Conservation (phyloP, 2,113 vertebrate genomes). For the Nesospiza acunhae region DNA sequence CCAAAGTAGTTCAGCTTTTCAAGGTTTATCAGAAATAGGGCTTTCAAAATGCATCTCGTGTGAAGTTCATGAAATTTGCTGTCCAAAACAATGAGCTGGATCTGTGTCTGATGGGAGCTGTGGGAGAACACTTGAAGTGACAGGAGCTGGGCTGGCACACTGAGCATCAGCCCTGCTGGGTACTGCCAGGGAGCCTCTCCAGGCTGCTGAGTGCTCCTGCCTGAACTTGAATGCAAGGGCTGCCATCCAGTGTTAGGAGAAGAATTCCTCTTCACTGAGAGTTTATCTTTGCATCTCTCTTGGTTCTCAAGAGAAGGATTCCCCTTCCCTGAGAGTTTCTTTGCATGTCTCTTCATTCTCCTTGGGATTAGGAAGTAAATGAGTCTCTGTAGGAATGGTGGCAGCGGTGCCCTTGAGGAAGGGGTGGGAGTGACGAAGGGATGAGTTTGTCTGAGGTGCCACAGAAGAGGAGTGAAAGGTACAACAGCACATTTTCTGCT, state of each 20-base stretch:
- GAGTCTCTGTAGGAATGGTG: neutral
- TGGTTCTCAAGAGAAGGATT: neutral
- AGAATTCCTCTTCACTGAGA: neutral
- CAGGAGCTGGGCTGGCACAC: neutral
- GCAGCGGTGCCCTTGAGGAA: neutral
- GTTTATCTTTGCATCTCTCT: neutral
- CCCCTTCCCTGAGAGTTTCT: neutral
- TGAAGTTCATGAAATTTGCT: neutral
- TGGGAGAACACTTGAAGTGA: neutral
- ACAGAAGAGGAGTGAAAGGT: neutral
- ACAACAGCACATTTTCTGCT: rapidly evolving
- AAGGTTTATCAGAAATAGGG: neutral
- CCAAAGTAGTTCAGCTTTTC: neutral
- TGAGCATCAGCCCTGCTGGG: neutral
- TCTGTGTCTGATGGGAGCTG: neutral
- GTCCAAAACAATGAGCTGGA: neutral
- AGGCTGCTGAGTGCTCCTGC: neutral
- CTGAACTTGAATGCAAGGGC: neutral
- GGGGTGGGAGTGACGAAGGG: neutral
- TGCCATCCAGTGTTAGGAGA: neutral
- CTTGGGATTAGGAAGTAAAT: neutral
- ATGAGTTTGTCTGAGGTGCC: neutral
- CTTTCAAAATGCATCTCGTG: neutral
- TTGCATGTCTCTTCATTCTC: neutral
- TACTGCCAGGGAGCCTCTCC: neutral